Evolutionary conservation across 2,797 vertebrate genomes (phyloP).

Genomic region (Emydoidea blandingii): DNA sequence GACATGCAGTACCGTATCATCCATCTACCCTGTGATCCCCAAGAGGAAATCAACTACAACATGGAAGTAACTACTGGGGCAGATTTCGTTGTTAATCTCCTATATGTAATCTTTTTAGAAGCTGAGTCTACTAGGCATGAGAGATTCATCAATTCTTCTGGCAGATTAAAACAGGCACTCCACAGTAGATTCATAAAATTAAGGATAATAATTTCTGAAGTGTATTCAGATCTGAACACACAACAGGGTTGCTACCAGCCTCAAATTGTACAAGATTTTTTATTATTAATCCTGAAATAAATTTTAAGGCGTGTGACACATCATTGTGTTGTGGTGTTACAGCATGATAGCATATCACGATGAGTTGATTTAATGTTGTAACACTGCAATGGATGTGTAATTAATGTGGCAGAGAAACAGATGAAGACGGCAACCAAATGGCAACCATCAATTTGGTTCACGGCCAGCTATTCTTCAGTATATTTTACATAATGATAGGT

Average conservation of each 20-base stretch:
- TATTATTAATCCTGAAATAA: not conserved
- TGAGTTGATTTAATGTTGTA: not conserved
- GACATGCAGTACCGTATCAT: not conserved
- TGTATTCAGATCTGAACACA: not conserved
- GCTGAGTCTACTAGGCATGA: not conserved
- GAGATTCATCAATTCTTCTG: not conserved
- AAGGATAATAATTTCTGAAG: not conserved
- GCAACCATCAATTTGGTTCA: constrained; percentile 10
- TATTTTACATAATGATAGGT: constrained; percentile 18
- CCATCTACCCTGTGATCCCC: not conserved
- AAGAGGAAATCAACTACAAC: not conserved
- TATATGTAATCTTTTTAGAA: not conserved
- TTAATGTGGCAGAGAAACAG: constrained; percentile 29
- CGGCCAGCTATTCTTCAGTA: not conserved
- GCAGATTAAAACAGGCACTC: not conserved
- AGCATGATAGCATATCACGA: not conserved
- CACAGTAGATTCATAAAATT: not conserved
- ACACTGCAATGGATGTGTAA: constrained; percentile 5
- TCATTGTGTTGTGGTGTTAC: not conserved
- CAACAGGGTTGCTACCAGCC: not conserved
- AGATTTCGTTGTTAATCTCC: not conserved
- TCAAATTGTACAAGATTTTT: not conserved
- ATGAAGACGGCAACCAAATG: constrained; percentile 31
- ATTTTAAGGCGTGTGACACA: not conserved
- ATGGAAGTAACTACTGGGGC: not conserved